These are phyloP conservation scores for Digitonthophagus gazella DNA, from an alignment of 2,888 invertebrate species.

Conservation along the genomic window DNA sequence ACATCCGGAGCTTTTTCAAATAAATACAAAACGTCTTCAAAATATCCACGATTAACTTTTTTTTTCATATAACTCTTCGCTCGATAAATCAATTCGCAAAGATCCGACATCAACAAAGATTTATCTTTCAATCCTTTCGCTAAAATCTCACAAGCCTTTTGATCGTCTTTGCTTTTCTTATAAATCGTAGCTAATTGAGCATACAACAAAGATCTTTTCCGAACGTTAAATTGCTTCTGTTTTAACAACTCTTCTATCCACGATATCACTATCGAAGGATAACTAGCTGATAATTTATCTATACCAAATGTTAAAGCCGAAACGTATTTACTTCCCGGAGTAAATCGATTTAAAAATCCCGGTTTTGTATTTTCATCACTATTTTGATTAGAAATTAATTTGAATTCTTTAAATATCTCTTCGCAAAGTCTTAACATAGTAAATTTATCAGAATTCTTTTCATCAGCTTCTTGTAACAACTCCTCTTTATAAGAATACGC, in stretches of 20 bases:
- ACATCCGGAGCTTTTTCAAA: conserved; percentile 28
- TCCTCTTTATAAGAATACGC: conserved; percentile 27
- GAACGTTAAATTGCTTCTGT: conserved; percentile 32
- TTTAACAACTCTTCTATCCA: conserved; percentile 40
- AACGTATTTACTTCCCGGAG: conserved; percentile 35
- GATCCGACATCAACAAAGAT: conserved; percentile 34
- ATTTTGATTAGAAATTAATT: conserved; percentile 7
- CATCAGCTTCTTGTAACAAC: conserved; percentile 23
- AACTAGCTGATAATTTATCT: conserved; percentile 31
- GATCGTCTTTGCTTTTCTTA: conserved; percentile 31
- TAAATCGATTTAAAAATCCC: conserved; percentile 37
- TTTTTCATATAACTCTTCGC: conserved; percentile 30
- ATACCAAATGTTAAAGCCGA: conserved; percentile 34
- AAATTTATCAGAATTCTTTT: conserved; percentile 20
- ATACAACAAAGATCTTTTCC: conserved; percentile 39
- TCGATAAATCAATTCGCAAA: conserved; percentile 35
- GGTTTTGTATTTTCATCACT: conserved; percentile 22
- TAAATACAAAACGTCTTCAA: conserved; percentile 30
- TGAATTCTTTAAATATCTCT: conserved; percentile 24
- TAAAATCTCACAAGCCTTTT: conserved; percentile 44
- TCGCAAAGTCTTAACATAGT: conserved; percentile 20
- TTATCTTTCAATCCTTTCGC: conserved; percentile 49
- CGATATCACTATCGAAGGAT: too few species aligned
- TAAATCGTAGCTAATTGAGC: conserved; percentile 34
- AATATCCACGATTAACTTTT: conserved; percentile 24